phyloP scores from a whole-genome alignment of 2,888 invertebrate genomes.

The Pasiphila rectangulata region DNA sequence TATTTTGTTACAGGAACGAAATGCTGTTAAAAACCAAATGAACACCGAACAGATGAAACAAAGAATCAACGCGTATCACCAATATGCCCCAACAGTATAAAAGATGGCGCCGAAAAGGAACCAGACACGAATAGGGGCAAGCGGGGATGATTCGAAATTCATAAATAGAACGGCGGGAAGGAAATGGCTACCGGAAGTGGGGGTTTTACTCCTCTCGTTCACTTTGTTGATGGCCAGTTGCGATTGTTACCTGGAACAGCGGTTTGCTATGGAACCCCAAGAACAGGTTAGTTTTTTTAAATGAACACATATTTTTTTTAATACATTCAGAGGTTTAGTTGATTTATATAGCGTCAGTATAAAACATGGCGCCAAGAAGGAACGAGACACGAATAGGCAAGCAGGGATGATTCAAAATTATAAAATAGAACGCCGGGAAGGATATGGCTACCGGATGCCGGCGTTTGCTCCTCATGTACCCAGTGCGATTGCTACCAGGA shows the following conservation, averaged over 20 bases:
- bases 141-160: slow-evolving; percentile 57
- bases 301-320: slow-evolving; percentile 13
- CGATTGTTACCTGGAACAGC: slow-evolving; percentile 83
- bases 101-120: slow-evolving; percentile 62
- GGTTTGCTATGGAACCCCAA: slow-evolving; percentile 95
- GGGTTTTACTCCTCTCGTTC: slow-evolving; percentile 55
- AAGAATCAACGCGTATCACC: slow-evolving; percentile 41
- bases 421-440: too few species aligned
- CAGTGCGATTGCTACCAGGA: too few species aligned
- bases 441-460: too few species aligned
- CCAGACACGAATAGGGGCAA: slow-evolving; percentile 54
- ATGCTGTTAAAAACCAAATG: slow-evolving; percentile 39
- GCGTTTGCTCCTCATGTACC: too few species aligned
- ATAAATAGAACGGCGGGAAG: slow-evolving; percentile 58
- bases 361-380: too few species aligned
- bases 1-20: slow-evolving; percentile 56
- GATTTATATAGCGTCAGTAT: background rate
- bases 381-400: too few species aligned
- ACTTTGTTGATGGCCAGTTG: slow-evolving; percentile 54
- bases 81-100: slow-evolving; percentile 64
- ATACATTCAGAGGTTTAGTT: background rate
- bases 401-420: too few species aligned
- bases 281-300: slow-evolving; percentile 78
- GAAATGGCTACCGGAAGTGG: slow-evolving; percentile 60
- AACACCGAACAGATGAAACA: slow-evolving; percentile 48